phyloP scores from a whole-genome alignment of 2,797 vertebrate species.

The Spatula clypeata region DNA sequence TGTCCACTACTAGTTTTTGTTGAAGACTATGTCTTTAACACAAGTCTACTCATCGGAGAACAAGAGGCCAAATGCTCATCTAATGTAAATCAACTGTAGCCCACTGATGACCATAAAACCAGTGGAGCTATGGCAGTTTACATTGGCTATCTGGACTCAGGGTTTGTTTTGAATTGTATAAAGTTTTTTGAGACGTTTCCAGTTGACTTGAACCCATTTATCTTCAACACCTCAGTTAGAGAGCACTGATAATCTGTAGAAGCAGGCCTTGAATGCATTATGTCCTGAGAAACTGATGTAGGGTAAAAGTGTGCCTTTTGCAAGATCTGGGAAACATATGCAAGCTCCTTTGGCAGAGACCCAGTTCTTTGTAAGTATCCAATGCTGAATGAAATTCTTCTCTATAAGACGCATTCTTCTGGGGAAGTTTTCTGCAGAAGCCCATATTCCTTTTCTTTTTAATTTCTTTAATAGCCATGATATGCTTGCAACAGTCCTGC shows the following conservation, averaged over 20 bases:
- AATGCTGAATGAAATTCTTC: conserved; percentile 18
- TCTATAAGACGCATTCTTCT: background rate
- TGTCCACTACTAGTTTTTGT: background rate
- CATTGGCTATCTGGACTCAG: background rate
- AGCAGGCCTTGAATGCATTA: background rate
- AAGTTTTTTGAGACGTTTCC: background rate
- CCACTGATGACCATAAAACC: background rate
- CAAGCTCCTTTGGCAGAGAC: conserved; percentile 27
- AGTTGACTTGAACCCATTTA: background rate
- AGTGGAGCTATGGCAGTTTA: background rate
- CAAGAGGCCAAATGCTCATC: background rate
- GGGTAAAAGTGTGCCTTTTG: background rate
- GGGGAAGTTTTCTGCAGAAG: conserved; percentile 1
- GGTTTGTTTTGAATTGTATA: background rate
- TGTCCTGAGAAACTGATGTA: conserved; percentile 14
- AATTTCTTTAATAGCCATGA: background rate
- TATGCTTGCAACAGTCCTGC: background rate
- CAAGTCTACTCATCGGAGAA: background rate
- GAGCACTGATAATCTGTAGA: background rate
- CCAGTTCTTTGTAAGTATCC: background rate
- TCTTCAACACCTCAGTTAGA: background rate
- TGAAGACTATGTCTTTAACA: background rate
- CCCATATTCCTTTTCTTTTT: background rate
- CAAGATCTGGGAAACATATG: conserved; percentile 38
- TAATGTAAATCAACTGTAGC: background rate